phyloP scores from a whole-genome alignment of 2,113 vertebrate species.

The Melanerpes formicivorus region DNA sequence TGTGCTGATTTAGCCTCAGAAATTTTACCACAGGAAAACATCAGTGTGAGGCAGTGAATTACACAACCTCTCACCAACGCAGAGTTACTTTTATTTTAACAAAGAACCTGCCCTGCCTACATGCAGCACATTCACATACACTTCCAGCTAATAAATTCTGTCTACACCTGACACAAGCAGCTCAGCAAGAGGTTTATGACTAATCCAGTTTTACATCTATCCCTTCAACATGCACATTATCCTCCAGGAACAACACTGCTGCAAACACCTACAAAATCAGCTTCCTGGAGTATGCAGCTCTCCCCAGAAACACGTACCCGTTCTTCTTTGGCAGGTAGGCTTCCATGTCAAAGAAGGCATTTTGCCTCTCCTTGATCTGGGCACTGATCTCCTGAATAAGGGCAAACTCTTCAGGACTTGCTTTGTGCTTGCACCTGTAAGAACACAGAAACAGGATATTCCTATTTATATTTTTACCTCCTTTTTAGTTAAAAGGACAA shows the following conservation, averaged over 20 bases:
- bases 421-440: constrained; percentile 79
- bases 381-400: constrained; percentile 82
- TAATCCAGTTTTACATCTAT: constrained; percentile 35
- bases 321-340: constrained; percentile 98
- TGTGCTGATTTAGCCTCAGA: neutral
- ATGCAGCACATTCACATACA: neutral
- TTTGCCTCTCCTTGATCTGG: constrained; percentile 91
- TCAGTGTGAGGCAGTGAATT: neutral
- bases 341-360: constrained; percentile 97
- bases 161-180: neutral
- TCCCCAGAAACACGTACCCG: constrained; percentile 72
- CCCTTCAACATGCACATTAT: neutral
- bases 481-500: neutral
- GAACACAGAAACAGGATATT: neutral
- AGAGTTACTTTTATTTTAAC: neutral
- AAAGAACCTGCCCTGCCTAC: neutral
- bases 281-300: accelerated
- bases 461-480: neutral
- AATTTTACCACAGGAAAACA: neutral
- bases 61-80: neutral
- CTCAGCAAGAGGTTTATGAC: constrained; percentile 47
- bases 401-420: constrained; percentile 79
- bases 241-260: neutral
- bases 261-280: neutral
- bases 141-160: constrained; percentile 1